Conservation (phyloP, 2,797 vertebrate species). For the Anguilla pacifica region DNA sequence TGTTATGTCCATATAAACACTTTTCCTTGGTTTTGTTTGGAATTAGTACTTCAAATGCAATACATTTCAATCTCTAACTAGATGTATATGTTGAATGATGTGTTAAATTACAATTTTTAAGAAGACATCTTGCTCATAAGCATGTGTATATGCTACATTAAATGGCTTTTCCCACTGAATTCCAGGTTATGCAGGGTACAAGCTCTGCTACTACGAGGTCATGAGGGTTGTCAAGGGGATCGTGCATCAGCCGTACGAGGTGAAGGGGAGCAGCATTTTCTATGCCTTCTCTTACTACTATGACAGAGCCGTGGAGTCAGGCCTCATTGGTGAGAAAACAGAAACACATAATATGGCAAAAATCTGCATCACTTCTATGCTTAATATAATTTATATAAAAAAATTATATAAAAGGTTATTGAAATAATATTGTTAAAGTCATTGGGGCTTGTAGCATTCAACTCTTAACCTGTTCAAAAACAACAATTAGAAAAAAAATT, state of each 20-base stretch:
- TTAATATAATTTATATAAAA: background rate
- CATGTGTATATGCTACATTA: background rate
- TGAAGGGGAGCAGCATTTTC: constrained; percentile 86
- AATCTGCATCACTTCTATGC: background rate
- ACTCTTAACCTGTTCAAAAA: background rate
- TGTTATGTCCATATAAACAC: background rate
- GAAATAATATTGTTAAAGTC: constrained; percentile 8
- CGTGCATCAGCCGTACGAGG: constrained; percentile 89
- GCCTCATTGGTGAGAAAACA: constrained; percentile 86
- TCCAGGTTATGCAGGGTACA: constrained; percentile 88
- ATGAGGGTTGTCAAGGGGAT: constrained; percentile 86
- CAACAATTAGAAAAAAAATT: background rate
- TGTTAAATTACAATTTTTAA: background rate
- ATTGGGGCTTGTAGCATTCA: constrained; percentile 33
- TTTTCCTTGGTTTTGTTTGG: background rate
- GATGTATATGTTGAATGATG: background rate
- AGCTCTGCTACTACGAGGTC: constrained; percentile 91
- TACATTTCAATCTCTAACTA: too few species aligned
- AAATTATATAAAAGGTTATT: background rate
- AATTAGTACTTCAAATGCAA: background rate
- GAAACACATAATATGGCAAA: constrained; percentile 28
- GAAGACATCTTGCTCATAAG: background rate
- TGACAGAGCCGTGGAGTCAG: constrained; percentile 89
- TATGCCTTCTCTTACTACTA: constrained; percentile 98
- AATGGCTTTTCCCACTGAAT: background rate